Conservation (phyloP, 1,140 invertebrate species). For the Bombus picipes region DNA sequence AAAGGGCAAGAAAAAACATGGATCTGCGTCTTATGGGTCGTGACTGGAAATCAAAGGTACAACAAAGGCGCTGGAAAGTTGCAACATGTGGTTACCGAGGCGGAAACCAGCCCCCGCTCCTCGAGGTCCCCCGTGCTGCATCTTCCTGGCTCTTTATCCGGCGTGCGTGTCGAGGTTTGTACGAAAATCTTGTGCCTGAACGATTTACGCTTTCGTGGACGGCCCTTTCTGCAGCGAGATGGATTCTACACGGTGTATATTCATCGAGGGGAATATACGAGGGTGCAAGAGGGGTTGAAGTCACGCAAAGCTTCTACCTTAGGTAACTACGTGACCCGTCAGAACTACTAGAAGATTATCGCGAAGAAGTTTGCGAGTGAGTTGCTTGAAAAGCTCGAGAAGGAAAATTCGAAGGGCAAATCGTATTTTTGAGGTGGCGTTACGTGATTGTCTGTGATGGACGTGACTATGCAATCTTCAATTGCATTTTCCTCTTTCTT, state of each 20-base stretch:
- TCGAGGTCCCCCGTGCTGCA: background rate
- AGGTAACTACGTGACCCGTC: conserved; percentile 70
- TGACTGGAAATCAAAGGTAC: conserved; percentile 13
- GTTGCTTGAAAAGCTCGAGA: background rate
- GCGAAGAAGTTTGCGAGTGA: conserved; percentile 14
- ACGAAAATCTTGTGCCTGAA: background rate
- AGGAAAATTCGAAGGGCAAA: conserved; percentile 29
- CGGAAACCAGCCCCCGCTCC: conserved; percentile 41
- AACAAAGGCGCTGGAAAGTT: conserved; percentile 58
- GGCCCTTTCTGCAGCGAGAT: background rate
- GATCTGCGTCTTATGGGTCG: background rate
- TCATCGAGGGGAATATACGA: background rate
- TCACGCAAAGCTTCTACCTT: conserved; percentile 49
- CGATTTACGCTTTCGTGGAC: background rate
- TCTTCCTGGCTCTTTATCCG: background rate
- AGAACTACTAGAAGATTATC: conserved; percentile 70
- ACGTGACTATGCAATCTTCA: conserved; percentile 31
- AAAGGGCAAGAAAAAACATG: background rate
- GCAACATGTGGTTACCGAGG: conserved; percentile 76
- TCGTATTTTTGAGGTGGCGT: background rate
- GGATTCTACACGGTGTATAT: background rate
- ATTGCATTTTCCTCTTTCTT: background rate
- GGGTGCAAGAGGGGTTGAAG: conserved; percentile 28
- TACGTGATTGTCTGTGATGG: background rate
- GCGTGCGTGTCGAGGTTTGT: conserved; percentile 15